These are phyloP conservation scores for Glareola pratincola DNA, from an alignment of 2,113 vertebrate species.

Conservation along the genomic window DNA sequence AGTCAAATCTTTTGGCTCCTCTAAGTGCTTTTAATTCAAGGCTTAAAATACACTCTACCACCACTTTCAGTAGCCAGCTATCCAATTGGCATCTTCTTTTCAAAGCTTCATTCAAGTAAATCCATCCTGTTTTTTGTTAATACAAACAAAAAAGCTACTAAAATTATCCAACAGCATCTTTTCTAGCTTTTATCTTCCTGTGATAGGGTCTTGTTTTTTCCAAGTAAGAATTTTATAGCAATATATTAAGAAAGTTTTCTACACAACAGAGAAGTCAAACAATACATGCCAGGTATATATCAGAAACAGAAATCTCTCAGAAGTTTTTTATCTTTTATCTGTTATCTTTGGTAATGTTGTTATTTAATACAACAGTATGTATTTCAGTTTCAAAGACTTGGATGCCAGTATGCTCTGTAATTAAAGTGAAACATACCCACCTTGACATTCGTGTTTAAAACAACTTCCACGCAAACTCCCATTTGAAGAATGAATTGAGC, in stretches of 20 bases:
- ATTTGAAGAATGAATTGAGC: neutral
- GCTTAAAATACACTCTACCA: neutral
- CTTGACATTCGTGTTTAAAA: neutral
- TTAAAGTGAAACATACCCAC: neutral
- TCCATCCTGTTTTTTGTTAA: neutral
- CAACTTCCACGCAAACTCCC: neutral
- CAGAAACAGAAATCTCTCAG: neutral
- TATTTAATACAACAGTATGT: neutral
- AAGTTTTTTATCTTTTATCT: neutral
- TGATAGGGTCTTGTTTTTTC: neutral
- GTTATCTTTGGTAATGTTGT: neutral
- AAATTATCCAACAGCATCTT: neutral
- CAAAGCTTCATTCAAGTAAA: neutral
- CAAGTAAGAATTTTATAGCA: neutral
- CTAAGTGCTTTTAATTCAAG: neutral
- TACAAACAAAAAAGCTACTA: neutral
- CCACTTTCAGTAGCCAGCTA: neutral
- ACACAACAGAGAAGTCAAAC: neutral
- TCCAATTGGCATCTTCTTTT: neutral
- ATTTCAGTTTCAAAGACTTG: neutral
- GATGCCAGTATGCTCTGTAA: neutral
- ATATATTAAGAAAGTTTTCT: neutral
- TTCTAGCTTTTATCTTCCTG: neutral
- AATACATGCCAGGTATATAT: neutral
- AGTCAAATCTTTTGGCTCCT: neutral